Base-by-base conservation (phyloP, 2,888 invertebrate genomes). In the Plagodis pulveraria region DNA sequence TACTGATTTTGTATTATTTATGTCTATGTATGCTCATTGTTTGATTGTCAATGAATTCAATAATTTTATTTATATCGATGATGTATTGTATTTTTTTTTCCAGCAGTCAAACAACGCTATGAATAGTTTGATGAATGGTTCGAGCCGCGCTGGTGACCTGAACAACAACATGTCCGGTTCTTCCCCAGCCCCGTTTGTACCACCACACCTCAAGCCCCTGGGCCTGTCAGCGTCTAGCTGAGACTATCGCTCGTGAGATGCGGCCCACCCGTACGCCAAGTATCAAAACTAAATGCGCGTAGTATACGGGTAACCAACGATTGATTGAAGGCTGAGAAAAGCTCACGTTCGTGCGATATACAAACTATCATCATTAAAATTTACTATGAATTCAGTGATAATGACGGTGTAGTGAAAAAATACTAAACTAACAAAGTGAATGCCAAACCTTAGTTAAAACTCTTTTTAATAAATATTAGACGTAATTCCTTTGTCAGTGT, bases 161-260 rank as follows among this genome's bases (percentile, higher is more conserved):
- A 95, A 95, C 91, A 95, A 95, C 89, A 95, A 95, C 86, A 95
- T 95, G 95, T 94, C 94, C 11, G 94, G 91, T 66, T 81, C 94
- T 63, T 89, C 89, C 33, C 83, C 91, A 45, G 90, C 91, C 12
- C 78, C 89, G 40, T 89, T 89, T 77, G 75, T 81, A 58, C 83
- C 93, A 1, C 94, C 94, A 62, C 94, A 94, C 84, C 91, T 93
- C 77, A 91, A 93, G 75, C 92, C 94, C 59, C 92, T 94, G 58
- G 94, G 94, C 55, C 88, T 94, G 45, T 94, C 94, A 0, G 94
- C 95, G 80, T 92, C 94, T 80, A 95, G 95, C 94, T 95, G 94
- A 95, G 94, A 94, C 76, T 91, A 87, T 44, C 89, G 90, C 73
- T 82, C 81, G 69, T 87, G 93, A 91, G 92, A 91, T 76, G 75